Conservation (phyloP, 2,888 invertebrate species). For the Criorhina ranunculi region DNA sequence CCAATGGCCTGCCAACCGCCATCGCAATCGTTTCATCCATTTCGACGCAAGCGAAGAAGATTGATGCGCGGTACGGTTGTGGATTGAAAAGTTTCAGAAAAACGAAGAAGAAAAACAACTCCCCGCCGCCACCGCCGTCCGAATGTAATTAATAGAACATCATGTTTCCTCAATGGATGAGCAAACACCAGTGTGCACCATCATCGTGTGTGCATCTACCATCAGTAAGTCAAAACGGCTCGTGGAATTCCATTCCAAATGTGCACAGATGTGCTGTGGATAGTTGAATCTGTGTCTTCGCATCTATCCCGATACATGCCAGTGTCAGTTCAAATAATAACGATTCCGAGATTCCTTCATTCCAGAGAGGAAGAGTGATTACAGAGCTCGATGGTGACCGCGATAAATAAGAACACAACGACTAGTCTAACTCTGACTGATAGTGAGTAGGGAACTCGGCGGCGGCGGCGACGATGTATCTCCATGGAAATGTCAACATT, state of each 20-base stretch:
- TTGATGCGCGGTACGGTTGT: constrained; percentile 60
- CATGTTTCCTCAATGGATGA: constrained; percentile 74
- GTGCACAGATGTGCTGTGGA: constrained; percentile 32
- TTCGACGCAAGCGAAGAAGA: constrained; percentile 69
- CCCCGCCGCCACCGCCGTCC: constrained; percentile 56
- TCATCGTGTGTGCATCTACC: constrained; percentile 13
- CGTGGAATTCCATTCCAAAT: constrained; percentile 49
- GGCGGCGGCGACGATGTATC: constrained; percentile 8
- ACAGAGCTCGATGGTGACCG: constrained; percentile 65
- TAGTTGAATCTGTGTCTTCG: constrained; percentile 1
- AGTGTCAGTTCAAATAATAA: constrained; percentile 68
- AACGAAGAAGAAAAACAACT: constrained; percentile 37
- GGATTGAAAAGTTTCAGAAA: constrained; percentile 47
- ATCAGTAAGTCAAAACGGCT: constrained; percentile 12
- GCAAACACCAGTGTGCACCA: constrained; percentile 63
- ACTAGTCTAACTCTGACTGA: constrained; percentile 51
- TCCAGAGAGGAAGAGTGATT: constrained; percentile 62
- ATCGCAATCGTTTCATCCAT: constrained; percentile 65
- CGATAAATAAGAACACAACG: constrained; percentile 68
- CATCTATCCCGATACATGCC: constrained; percentile 29
- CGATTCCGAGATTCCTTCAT: constrained; percentile 51
- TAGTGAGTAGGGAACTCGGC: constrained; percentile 30
- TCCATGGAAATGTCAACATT: constrained; percentile 64
- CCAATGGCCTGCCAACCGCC: constrained; percentile 51
- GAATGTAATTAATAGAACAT: constrained; percentile 76